Evolutionary conservation across 1,140 invertebrate species (phyloP).

Genomic region (Eriosoma lanigerum): DNA sequence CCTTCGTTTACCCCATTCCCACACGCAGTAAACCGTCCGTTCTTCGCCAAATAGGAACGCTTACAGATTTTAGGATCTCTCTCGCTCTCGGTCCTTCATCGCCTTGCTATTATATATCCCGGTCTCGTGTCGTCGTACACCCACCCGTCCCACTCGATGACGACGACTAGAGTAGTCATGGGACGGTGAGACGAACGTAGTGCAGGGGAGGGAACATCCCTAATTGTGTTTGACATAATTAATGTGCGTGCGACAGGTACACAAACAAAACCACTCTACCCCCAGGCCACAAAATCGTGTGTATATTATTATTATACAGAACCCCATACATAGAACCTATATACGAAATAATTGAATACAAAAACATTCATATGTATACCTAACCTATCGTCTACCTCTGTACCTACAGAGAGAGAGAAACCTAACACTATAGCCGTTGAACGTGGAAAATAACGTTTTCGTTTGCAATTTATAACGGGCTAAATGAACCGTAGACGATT

Average conservation of each 20-base stretch:
- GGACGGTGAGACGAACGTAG: not conserved
- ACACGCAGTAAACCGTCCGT: no score
- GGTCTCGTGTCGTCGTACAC: not conserved
- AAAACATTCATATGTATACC: conserved; percentile 9
- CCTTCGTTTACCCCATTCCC: not conserved
- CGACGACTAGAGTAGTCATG: no score
- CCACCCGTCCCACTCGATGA: not conserved
- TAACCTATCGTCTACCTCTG: not conserved
- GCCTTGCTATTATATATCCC: not conserved
- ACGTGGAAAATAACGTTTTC: conserved; percentile 17
- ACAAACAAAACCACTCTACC: conserved; percentile 32
- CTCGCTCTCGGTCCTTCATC: not conserved
- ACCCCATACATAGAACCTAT: not conserved
- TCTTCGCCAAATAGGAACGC: not conserved
- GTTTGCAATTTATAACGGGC: conserved; percentile 20
- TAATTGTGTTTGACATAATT: conserved; percentile 49
- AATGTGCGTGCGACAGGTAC: conserved; percentile 35
- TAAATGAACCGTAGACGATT: not conserved
- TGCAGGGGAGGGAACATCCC: not conserved
- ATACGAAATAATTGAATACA: conserved; percentile 35
- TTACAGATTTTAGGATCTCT: not conserved
- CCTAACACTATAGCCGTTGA: not conserved
- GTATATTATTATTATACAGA: not conserved
- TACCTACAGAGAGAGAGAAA: not conserved
- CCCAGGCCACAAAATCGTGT: not conserved